phyloP scores from a whole-genome alignment of 2,113 vertebrate genomes.

The Rhipidura dahli region DNA sequence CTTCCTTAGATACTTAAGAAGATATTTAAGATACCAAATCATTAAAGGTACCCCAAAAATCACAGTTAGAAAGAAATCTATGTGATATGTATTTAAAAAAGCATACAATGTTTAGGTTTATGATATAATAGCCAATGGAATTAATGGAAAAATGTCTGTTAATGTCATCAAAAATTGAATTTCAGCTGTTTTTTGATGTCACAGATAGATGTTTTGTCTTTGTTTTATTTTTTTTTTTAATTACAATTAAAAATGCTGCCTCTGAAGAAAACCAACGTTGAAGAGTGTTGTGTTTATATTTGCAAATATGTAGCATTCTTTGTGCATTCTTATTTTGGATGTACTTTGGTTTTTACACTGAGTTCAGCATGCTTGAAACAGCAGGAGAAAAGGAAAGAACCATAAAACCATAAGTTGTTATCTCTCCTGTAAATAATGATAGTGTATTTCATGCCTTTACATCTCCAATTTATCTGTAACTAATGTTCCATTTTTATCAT shows the following conservation, averaged over 20 bases:
- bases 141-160: neutral
- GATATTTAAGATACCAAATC: neutral
- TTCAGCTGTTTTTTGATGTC: neutral
- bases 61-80: neutral
- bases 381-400: neutral
- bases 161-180: neutral
- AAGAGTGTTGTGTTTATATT: neutral
- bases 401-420: accelerated
- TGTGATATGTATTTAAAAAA: neutral
- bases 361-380: neutral
- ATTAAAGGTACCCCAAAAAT: neutral
- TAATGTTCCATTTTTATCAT: neutral
- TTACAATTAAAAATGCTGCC: neutral
- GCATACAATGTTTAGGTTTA: neutral
- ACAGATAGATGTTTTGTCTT: neutral
- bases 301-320: neutral
- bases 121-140: neutral
- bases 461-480: neutral
- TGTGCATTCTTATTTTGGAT: neutral
- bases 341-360: neutral
- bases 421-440: neutral
- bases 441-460: neutral
- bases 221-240: neutral
- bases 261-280: neutral
- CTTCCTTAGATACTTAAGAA: neutral